Conservation (phyloP, 2,113 vertebrate species). For the Ciconia boyciana region DNA sequence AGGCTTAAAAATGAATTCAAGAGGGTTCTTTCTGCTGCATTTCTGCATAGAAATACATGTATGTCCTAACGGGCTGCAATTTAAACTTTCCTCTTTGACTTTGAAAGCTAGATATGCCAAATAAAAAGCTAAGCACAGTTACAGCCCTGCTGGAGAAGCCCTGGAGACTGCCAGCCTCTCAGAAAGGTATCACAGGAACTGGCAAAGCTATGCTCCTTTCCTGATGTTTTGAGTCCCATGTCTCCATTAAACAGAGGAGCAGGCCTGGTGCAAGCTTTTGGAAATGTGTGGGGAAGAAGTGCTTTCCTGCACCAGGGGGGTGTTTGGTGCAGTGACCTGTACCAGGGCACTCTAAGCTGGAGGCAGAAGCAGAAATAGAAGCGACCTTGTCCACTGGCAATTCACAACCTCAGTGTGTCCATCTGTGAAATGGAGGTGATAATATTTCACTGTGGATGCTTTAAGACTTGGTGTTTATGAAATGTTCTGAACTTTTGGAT, state of each 20-base stretch:
- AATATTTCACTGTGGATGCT: neutral
- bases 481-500: neutral
- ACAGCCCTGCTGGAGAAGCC: neutral
- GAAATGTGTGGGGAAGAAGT: neutral
- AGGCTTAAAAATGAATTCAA: neutral
- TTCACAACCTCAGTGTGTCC: neutral
- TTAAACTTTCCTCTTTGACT: neutral
- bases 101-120: neutral
- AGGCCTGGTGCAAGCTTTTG: neutral
- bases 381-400: neutral
- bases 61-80: neutral
- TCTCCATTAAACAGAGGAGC: neutral
- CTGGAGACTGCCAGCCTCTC: neutral
- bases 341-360: neutral
- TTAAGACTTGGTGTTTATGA: neutral
- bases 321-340: neutral
- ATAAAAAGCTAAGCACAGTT: neutral
- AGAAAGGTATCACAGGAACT: neutral
- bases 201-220: neutral
- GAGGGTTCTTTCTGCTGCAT: neutral
- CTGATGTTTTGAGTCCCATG: fast-evolving
- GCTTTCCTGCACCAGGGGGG: neutral
- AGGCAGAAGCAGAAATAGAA: neutral
- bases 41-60: neutral
- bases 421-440: neutral